These are phyloP conservation scores for Coryphaenoides rupestris DNA, from an alignment of 2,113 vertebrate genomes.

Conservation along the genomic window DNA sequence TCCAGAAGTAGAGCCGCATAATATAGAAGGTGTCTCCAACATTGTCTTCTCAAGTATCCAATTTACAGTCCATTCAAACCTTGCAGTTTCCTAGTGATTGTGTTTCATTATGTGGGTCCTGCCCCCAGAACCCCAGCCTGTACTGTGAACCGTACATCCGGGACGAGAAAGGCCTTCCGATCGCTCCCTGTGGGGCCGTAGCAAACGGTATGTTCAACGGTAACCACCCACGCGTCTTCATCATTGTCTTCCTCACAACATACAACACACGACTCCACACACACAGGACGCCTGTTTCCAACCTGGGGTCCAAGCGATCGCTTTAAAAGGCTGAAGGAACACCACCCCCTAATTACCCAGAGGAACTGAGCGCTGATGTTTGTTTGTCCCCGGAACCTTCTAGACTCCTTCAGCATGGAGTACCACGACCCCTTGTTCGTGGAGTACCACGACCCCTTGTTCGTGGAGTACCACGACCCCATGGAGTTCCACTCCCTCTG, in stretches of 20 bases:
- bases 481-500: constrained; percentile 75
- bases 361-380: not conserved
- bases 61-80: too few species aligned
- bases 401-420: constrained; percentile 65
- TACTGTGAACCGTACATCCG: constrained; percentile 76
- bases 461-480: constrained; percentile 56
- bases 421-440: constrained; percentile 65
- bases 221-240: constrained; percentile 53
- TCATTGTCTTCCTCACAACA: not conserved
- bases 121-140: constrained; percentile 58
- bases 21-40: too few species aligned
- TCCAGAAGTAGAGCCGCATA: too few species aligned
- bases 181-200: constrained; percentile 87
- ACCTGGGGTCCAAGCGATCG: too few species aligned
- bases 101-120: not conserved
- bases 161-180: constrained; percentile 60
- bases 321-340: too few species aligned
- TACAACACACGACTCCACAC: too few species aligned
- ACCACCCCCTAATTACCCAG: too few species aligned
- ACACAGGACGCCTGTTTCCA: too few species aligned
- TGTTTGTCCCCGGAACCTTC: constrained; percentile 5
- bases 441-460: constrained; percentile 49
- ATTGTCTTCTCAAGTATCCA: too few species aligned
- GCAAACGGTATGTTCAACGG: constrained; percentile 96
- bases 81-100: too few species aligned